phyloP scores from a whole-genome alignment of 2,113 vertebrate genomes.

The Glaucidium brasilianum region DNA sequence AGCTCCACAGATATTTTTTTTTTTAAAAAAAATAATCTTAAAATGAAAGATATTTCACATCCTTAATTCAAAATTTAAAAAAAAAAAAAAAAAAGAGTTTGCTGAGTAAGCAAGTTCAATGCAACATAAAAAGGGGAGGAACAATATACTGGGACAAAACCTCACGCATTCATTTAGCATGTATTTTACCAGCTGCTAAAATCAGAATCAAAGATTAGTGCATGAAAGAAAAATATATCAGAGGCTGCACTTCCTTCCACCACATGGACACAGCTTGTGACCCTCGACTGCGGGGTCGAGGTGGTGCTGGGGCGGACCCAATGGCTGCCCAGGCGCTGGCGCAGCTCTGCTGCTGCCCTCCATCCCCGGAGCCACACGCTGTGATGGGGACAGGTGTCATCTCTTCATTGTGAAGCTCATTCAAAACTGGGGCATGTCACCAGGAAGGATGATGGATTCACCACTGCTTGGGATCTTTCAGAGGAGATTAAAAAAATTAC shows the following conservation, averaged over 20 bases:
- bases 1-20: background rate
- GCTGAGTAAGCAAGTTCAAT: background rate
- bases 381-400: fast-evolving
- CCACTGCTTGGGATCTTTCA: background rate
- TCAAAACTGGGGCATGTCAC: background rate
- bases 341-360: background rate
- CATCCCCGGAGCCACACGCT: fast-evolving
- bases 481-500: background rate
- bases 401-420: background rate
- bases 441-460: background rate
- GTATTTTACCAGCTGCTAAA: background rate
- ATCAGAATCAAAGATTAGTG: background rate
- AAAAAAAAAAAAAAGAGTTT: background rate
- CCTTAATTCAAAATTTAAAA: background rate
- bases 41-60: background rate
- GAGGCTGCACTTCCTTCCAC: background rate
- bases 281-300: too few relatives aligned
- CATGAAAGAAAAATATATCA: background rate
- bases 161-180: background rate
- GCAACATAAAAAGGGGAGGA: background rate
- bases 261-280: fast-evolving
- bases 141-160: background rate
- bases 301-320: fast-evolving
- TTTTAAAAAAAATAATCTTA: background rate
- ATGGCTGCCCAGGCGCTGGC: background rate